Evolutionary conservation across 2,888 invertebrate genomes (phyloP).

Genomic region (Drosophila phalerata): DNA sequence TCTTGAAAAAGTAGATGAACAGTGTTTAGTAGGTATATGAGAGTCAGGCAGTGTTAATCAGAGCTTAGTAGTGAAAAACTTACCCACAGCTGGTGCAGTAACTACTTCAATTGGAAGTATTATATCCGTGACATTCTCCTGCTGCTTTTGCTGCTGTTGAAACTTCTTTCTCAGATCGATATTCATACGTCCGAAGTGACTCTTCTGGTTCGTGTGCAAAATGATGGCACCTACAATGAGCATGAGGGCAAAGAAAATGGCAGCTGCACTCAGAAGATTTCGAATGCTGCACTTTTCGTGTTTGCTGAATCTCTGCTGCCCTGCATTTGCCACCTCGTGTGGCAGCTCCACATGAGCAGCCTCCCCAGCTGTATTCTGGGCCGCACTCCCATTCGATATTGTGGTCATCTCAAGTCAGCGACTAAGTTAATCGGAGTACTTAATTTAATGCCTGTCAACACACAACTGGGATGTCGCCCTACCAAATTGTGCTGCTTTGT

Average conservation of each 20-base stretch:
- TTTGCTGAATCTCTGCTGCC: neutral
- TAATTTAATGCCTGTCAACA: slow-evolving; percentile 37
- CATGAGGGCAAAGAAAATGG: slow-evolving; percentile 66
- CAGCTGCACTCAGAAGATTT: slow-evolving; percentile 53
- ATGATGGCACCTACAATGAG: slow-evolving; percentile 75
- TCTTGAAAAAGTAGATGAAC: neutral
- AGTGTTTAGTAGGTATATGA: neutral
- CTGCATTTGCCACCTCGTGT: neutral
- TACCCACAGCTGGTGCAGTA: slow-evolving; percentile 36
- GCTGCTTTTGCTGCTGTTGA: neutral
- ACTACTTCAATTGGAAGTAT: slow-evolving; percentile 18
- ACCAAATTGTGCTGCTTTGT: slow-evolving; percentile 1
- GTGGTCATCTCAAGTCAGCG: slow-evolving; percentile 10
- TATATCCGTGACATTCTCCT: neutral
- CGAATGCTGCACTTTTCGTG: slow-evolving; percentile 29
- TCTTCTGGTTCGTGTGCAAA: slow-evolving; percentile 72
- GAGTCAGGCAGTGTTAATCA: neutral
- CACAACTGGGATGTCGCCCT: slow-evolving; percentile 34
- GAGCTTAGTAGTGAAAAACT: slow-evolving; percentile 27
- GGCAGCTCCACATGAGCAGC: neutral
- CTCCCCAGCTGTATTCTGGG: slow-evolving; percentile 2
- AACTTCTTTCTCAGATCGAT: slow-evolving; percentile 14
- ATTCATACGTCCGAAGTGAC: slow-evolving; percentile 73
- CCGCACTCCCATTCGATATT: slow-evolving; percentile 12
- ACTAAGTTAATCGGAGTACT: slow-evolving; percentile 17